Evolutionary conservation across 2,888 invertebrate genomes (phyloP).

Genomic region (Drosophila macrospina): DNA sequence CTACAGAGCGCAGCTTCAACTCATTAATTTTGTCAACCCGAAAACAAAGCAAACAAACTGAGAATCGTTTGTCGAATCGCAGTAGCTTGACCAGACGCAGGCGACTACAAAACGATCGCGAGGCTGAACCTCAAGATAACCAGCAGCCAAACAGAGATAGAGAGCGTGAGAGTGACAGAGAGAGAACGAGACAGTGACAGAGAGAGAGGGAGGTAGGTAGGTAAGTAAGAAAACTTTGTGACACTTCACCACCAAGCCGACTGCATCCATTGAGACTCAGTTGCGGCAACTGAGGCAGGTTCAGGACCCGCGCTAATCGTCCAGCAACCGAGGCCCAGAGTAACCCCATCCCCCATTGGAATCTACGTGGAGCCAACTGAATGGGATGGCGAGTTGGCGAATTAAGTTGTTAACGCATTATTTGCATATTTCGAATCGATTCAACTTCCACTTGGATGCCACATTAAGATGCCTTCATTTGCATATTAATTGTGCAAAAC

Average conservation of each 20-base stretch:
- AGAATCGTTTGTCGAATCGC: conserved; percentile 59
- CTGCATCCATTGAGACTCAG: conserved; percentile 22
- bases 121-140: conserved; percentile 60
- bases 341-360: neutral
- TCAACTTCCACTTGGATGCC: conserved; percentile 51
- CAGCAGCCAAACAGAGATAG: conserved; percentile 10
- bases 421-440: conserved; percentile 81
- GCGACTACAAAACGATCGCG: conserved; percentile 75
- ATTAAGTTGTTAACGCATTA: conserved; percentile 85
- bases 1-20: conserved; percentile 44
- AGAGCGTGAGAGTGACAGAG: neutral
- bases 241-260: conserved; percentile 8
- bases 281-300: conserved; percentile 43
- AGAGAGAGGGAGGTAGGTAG: neutral
- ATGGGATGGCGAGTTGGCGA: conserved; percentile 65
- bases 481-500: conserved; percentile 83
- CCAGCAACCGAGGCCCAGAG: conserved; percentile 27
- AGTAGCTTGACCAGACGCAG: conserved; percentile 75
- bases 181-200: neutral
- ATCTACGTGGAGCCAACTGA: conserved; percentile 24
- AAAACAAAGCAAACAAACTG: conserved; percentile 41
- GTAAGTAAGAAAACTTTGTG: neutral
- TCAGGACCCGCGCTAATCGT: conserved; percentile 62
- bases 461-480: conserved; percentile 81
- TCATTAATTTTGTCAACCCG: conserved; percentile 79